These are phyloP conservation scores for Pyrrhia umbra DNA, from an alignment of 2,888 invertebrate genomes.

Conservation along the genomic window DNA sequence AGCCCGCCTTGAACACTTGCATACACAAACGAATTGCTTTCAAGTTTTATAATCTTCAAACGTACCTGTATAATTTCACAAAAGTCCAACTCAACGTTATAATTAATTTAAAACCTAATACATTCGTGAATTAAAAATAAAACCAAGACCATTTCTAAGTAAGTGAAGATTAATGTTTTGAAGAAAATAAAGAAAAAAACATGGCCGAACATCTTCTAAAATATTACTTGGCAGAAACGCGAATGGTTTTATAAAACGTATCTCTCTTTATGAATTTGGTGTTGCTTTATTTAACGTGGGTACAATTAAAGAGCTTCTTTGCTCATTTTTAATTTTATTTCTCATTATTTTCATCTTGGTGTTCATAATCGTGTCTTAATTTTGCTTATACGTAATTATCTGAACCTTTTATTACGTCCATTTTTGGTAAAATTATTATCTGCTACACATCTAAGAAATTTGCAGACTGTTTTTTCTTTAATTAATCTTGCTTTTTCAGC, in stretches of 20 bases:
- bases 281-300: slow-evolving; percentile 25
- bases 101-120: slow-evolving; percentile 48
- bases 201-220: slow-evolving; percentile 35
- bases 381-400: neutral
- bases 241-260: slow-evolving; percentile 27
- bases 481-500: neutral
- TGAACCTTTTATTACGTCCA: neutral
- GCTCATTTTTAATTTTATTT: slow-evolving; percentile 1
- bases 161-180: slow-evolving; percentile 61
- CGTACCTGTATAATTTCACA: slow-evolving; percentile 8
- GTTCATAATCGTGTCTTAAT: neutral
- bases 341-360: neutral
- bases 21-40: slow-evolving; percentile 7
- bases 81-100: slow-evolving; percentile 34
- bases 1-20: neutral
- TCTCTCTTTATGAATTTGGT: slow-evolving; percentile 38
- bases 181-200: slow-evolving; percentile 27
- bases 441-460: neutral
- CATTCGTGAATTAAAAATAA: slow-evolving; percentile 51
- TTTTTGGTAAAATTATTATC: neutral
- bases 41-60: slow-evolving; percentile 3
- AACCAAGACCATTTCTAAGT: slow-evolving; percentile 56
- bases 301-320: slow-evolving; percentile 10
- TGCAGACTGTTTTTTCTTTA: no score
- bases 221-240: slow-evolving; percentile 28